A percentile compares a stretch with the other conserved stretches of the same genome.
phyloP scores from a whole-genome alignment of 2,113 vertebrate genomes.

The Neotoma lepida region DNA sequence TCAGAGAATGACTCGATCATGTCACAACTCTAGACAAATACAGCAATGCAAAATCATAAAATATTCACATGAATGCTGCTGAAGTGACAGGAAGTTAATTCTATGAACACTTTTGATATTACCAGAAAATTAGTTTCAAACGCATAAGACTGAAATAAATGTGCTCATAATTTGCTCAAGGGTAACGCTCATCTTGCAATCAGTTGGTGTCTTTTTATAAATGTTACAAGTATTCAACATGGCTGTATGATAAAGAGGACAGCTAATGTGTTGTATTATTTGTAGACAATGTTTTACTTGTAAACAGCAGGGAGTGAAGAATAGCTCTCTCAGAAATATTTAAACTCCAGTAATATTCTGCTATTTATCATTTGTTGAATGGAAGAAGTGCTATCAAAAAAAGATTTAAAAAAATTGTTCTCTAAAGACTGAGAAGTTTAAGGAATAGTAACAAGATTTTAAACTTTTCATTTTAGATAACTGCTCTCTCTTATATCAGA shows the following conservation, averaged over 20 bases:
- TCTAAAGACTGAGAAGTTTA: slow-evolving; percentile 46
- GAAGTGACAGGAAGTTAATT: slow-evolving; percentile 94
- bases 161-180: slow-evolving; percentile 92
- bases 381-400: slow-evolving; percentile 72
- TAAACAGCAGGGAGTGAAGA: slow-evolving; percentile 88
- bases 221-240: slow-evolving; percentile 88
- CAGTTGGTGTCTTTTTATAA: slow-evolving; percentile 89
- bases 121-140: slow-evolving; percentile 94
- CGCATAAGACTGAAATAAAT: slow-evolving; percentile 90
- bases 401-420: background rate
- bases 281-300: slow-evolving; percentile 87
- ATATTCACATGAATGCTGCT: slow-evolving; percentile 95
- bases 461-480: slow-evolving; percentile 70
- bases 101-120: slow-evolving; percentile 92
- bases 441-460: slow-evolving; percentile 55
- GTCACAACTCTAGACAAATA: slow-evolving; percentile 97
- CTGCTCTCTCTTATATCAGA: slow-evolving; percentile 60
- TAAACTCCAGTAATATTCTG: slow-evolving; percentile 85
- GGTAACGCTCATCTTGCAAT: slow-evolving; percentile 89
- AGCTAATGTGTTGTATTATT: slow-evolving; percentile 89
- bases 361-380: slow-evolving; percentile 81
- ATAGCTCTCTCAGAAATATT: slow-evolving; percentile 85
- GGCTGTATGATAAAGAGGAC: slow-evolving; percentile 88
- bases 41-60: slow-evolving; percentile 97
- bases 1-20: slow-evolving; percentile 93